phyloP scores from a whole-genome alignment of 2,797 vertebrate genomes.

The Salarias fasciatus region DNA sequence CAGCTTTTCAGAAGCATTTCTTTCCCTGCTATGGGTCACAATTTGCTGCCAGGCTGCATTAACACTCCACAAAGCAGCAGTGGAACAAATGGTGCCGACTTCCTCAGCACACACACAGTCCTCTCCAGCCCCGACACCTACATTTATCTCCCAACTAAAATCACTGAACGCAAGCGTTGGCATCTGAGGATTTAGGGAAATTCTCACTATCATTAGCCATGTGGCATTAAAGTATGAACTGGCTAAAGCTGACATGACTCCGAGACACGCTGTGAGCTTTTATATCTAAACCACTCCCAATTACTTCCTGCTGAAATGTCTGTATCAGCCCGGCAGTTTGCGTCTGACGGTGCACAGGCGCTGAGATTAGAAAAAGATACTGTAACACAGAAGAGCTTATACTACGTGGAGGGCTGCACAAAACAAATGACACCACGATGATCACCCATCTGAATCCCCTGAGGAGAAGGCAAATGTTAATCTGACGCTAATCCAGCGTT shows the following conservation, averaged over 20 bases:
- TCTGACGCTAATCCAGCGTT: constrained; percentile 60
- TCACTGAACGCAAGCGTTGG: no score
- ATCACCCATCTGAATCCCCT: constrained; percentile 42
- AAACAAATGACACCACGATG: constrained; percentile 49
- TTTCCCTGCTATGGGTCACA: constrained; percentile 30
- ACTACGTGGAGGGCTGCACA: constrained; percentile 16
- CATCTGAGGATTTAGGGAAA: constrained; percentile 31
- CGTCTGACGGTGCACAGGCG: constrained; percentile 19
- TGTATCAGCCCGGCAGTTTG: constrained; percentile 37
- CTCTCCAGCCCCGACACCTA: not conserved
- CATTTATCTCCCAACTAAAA: no score
- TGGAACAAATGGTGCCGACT: constrained; percentile 61
- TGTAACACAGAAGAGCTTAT: constrained; percentile 51
- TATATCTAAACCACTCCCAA: constrained; percentile 5
- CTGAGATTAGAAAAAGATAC: constrained; percentile 28
- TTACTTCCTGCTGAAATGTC: constrained; percentile 28
- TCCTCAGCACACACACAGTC: constrained; percentile 23
- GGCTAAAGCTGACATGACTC: not conserved
- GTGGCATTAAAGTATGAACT: constrained; percentile 10
- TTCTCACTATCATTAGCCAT: constrained; percentile 39
- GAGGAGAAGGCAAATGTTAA: constrained; percentile 52
- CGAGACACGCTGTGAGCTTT: not conserved
- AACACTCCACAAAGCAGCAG: constrained; percentile 17
- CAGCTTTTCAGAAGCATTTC: constrained; percentile 40
- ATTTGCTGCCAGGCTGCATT: constrained; percentile 39